A percentile compares a stretch with the other conserved stretches of the same genome.
phyloP scores from a whole-genome alignment of 2,888 invertebrate genomes.

The Monopis laevigella region DNA sequence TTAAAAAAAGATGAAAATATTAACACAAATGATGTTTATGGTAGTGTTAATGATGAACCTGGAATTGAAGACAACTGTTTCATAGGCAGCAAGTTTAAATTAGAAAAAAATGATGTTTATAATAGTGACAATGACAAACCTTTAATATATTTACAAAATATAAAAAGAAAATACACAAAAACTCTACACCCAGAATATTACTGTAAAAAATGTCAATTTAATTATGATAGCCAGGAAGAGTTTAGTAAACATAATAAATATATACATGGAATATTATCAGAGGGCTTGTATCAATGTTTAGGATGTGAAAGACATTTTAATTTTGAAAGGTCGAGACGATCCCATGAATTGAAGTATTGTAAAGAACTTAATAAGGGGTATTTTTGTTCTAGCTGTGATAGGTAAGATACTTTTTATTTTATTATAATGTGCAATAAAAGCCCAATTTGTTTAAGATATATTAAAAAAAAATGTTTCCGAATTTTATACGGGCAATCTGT shows the following conservation, averaged over 20 bases:
- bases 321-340: conserved; percentile 31
- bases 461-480: too few species aligned
- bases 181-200: conserved; percentile 30
- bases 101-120: too few species aligned
- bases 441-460: too few species aligned
- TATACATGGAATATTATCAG: conserved; percentile 39
- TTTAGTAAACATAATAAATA: conserved; percentile 33
- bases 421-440: too few species aligned
- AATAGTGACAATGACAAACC: too few species aligned
- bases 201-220: conserved; percentile 39
- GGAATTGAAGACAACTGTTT: conserved; percentile 14
- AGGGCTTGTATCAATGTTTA: conserved; percentile 39
- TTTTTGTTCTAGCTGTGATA: conserved; percentile 38
- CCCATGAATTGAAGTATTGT: conserved; percentile 43
- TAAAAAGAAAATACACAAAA: conserved; percentile 26
- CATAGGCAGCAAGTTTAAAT: too few species aligned
- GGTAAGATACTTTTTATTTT: too few species aligned
- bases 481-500: too few species aligned
- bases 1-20: too few species aligned
- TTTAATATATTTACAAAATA: conserved; percentile 18
- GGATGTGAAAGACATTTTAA: conserved; percentile 46
- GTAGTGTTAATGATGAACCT: conserved; percentile 3
- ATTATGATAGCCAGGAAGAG: conserved; percentile 28
- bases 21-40: too few species aligned
- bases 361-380: conserved; percentile 45